Evolutionary conservation across 1,140 invertebrate genomes (phyloP).

Genomic region (Cyphomyrmex costatus): DNA sequence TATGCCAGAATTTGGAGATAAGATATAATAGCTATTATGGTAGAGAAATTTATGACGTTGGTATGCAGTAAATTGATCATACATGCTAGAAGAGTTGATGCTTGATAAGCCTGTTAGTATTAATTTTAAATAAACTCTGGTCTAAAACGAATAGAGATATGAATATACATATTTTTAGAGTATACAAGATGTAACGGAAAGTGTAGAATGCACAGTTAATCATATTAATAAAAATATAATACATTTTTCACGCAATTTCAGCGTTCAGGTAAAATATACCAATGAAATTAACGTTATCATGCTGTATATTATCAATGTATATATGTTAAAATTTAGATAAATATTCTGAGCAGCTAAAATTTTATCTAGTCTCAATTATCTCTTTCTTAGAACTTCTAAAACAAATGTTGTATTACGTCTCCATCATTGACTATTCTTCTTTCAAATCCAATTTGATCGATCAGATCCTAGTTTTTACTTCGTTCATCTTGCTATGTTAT

Average conservation of each 20-base stretch:
- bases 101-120: slow-evolving; percentile 32
- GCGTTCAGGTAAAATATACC: background rate
- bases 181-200: background rate
- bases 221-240: background rate
- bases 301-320: background rate
- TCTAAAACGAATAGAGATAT: background rate
- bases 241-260: background rate
- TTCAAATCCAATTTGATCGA: slow-evolving; percentile 40
- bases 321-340: slow-evolving; percentile 6
- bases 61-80: slow-evolving; percentile 53
- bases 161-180: slow-evolving; percentile 1
- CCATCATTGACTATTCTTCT: slow-evolving; percentile 22
- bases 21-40: slow-evolving; percentile 30
- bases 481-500: background rate
- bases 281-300: background rate
- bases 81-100: slow-evolving; percentile 14
- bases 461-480: slow-evolving; percentile 2
- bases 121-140: slow-evolving; percentile 37
- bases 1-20: slow-evolving; percentile 20
- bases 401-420: background rate
- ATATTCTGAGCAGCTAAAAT: background rate
- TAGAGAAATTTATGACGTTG: slow-evolving; percentile 23
- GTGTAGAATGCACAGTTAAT: background rate
- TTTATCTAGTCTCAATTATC: background rate
- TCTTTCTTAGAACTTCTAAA: background rate